Base-by-base conservation (phyloP, 2,888 invertebrate species). In the Sclerodermus sp. region DNA sequence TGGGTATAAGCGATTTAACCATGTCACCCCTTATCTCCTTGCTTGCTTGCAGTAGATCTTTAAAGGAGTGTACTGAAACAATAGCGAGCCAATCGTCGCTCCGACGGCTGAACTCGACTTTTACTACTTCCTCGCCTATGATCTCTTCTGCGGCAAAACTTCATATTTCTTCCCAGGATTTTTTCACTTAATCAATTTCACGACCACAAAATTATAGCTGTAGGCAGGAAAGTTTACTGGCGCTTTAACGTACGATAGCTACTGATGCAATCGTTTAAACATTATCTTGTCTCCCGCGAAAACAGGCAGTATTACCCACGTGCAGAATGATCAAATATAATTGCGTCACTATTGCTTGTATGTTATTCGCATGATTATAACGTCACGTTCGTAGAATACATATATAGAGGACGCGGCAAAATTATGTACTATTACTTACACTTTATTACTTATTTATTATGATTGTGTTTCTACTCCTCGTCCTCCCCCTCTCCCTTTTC, bases 201-300 rank as follows among this genome's bases (percentile, higher is more conserved):
- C n/a, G n/a, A n/a, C n/a, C n/a, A n/a, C n/a, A n/a, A n/a, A n/a
- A n/a, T n/a, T n/a, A n/a, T n/a, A n/a, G n/a, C n/a, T n/a, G n/a
- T n/a, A n/a, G n/a, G n/a, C n/a, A n/a, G n/a, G n/a, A n/a, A n/a
- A n/a, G n/a, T n/a, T n/a, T n/a, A n/a, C 6, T 44, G 30, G 30
- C 30, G 30, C 51, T 42, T 45, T n/a, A 43, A 30, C 37, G 36
- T 50, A 37, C 41, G 45, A 52, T 32, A 42, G 45, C 37, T 47
- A 55, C 57, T 63, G 63, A 61, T 51, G 63, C 61, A 63, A 63
- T 55, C 55, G 41, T 46, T 42, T 47, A 29, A 34, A 56, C 55
- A 58, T 64, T 60, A 62, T 61, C 58, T 64, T 55, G 53, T 58
- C 64, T 52, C 39, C 46, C 38, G 43, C 31, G 18, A 41, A 54